These are phyloP conservation scores for Diachasmimorpha longicaudata DNA, from an alignment of 1,140 invertebrate species.

Conservation along the genomic window DNA sequence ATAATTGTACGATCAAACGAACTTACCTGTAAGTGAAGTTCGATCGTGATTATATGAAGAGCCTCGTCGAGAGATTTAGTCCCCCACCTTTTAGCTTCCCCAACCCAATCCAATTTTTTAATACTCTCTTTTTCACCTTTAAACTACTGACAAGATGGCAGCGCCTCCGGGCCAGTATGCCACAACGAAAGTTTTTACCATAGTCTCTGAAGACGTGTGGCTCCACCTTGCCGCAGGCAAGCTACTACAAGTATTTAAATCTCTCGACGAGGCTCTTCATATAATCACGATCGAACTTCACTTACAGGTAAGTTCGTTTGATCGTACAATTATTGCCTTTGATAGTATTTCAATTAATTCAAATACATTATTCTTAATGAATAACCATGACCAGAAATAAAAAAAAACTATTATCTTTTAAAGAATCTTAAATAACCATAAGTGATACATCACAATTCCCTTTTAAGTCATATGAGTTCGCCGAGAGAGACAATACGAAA, in stretches of 20 bases:
- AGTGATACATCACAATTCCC: no score
- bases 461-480: no score
- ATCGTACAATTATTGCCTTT: not conserved
- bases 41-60: not conserved
- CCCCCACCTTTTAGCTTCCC: not conserved
- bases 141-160: not conserved
- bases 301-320: not conserved
- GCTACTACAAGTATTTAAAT: not conserved
- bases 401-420: no score
- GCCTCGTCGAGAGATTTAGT: not conserved
- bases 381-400: no score
- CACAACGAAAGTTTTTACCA: not conserved
- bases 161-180: not conserved
- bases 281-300: not conserved
- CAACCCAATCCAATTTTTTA: not conserved
- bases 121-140: not conserved
- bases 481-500: no score
- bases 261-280: not conserved
- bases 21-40: not conserved
- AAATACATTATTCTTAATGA: no score
- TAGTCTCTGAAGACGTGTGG: not conserved
- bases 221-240: not conserved
- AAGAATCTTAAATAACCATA: no score
- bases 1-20: constrained; percentile 3
- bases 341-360: no score